Evolutionary conservation across 2,888 invertebrate genomes (phyloP), one percentile per base, ranked within the genome.

Genomic region (Polydrusus pterygomalis): DNA sequence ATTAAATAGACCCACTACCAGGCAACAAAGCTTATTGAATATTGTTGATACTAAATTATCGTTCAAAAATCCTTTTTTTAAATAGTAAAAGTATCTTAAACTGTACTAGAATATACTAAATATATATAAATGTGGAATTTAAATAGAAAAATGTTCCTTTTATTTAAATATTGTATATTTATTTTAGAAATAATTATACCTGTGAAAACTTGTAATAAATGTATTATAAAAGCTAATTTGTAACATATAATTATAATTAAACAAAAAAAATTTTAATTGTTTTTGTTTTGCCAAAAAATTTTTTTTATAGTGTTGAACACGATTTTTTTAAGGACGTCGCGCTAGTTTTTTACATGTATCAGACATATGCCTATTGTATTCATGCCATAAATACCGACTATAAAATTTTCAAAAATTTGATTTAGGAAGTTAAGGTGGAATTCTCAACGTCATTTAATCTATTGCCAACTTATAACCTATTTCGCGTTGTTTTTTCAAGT

Each of bases 191-290:
- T 45, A 58, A 34, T 30, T 58, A 54, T 54, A 56, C 56, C 74
- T 62, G 70, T 70, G 69, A 69, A 56, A 58, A 25, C 25, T 47
- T 81, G 81, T 81, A 81, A 79, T 81, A 80, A 81, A 80, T 79
- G 80, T 79, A 80, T 7, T 78, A 77, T 71, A 54, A 60, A 60
- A 38, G 3, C 60, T 69, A 79, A 74, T 77, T 76, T 80, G 80
- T 80, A 81, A 78, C 75, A 80, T 75, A 68, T 63, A 64, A n/a
- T 38, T 47, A 45, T 47, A 54, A 72, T n/a, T n/a, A n/a, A n/a
- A n/a, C n/a, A 25, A 40, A 43, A 40, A 51, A 60, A 60, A 60
- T 70, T 34, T 60, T 71, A 74, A 74, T 70, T 74, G 63, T 77
- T 77, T 77, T 69, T 75, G 69, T 77, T 74, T 77, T 70, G 49